Conservation (phyloP, 2,888 invertebrate genomes). For the Drosophila anomalata region DNA sequence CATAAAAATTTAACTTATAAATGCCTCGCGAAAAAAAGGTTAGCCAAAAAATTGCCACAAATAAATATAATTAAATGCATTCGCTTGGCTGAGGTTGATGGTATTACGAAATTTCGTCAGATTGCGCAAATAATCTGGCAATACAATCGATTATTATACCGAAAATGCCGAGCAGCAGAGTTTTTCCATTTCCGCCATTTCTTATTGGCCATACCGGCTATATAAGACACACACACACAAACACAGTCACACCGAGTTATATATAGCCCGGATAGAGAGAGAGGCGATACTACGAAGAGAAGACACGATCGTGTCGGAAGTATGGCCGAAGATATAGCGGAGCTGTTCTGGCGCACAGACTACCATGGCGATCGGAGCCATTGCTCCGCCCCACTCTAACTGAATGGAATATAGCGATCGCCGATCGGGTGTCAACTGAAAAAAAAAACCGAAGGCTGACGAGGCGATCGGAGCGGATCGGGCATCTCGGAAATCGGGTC, state of each 20-base stretch:
- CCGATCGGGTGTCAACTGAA: constrained; percentile 22
- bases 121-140: constrained; percentile 45
- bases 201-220: constrained; percentile 64
- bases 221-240: constrained; percentile 17
- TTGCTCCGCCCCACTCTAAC: constrained; percentile 62
- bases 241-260: not conserved
- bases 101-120: constrained; percentile 53
- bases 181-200: constrained; percentile 71
- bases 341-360: constrained; percentile 51
- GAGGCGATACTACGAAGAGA: constrained; percentile 7
- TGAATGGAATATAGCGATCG: constrained; percentile 23
- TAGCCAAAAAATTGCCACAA: constrained; percentile 49
- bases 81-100: constrained; percentile 15
- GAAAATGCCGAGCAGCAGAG: constrained; percentile 55
- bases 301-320: constrained; percentile 15
- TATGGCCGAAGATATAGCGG: constrained; percentile 24
- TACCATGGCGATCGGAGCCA: constrained; percentile 2
- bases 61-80: constrained; percentile 64
- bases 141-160: constrained; percentile 54
- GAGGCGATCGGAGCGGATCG: constrained; percentile 51
- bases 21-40: constrained; percentile 14
- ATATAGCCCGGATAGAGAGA: constrained; percentile 8
- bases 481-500: constrained; percentile 21
- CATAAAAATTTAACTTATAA: constrained; percentile 19
- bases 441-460: constrained; percentile 15